Base-by-base conservation (phyloP, 2,888 invertebrate genomes). In the Pristionchus exspectatus region DNA sequence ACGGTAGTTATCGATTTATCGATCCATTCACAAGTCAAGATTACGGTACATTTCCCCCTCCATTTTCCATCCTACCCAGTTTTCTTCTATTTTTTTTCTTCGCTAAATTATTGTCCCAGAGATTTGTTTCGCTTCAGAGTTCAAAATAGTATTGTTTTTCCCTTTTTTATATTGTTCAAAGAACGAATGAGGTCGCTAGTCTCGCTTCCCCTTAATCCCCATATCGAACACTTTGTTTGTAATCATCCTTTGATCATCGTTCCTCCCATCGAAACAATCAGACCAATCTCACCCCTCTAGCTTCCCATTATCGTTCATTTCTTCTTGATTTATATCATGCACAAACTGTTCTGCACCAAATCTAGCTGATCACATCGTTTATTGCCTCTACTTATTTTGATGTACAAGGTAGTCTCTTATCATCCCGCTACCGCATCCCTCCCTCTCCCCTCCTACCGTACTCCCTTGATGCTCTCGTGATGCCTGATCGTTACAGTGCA, bases 401-500 rank as follows among this genome's bases (percentile, higher is more conserved):
- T 54, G 81, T 81, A 81, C 81, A 81, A 81, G 81, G n/a, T 54
- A n/a, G 38, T 74, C 74, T 81, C 24, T 24, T 81, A 21, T 81
- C 44, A 30, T 72, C 77, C 54, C 50, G 74, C 81, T 81, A 50
- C 81, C 81, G 81, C 44, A 77, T 33, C 33, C 72, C 30, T 14
- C 16, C 30, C 30, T 33, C 21, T 30, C 30, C n/a, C 21, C 74
- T 72, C 18, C 77, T 81, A 81, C 81, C 81, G 81, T 81, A 81
- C 81, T 21, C 50, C 50, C 27, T 50, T 16, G 33, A 74, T 74
- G 38, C 38, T 74, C 21, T 74, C 21, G 81, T 81, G 81, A 81
- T 81, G 81, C 81, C 44, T 81, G 81, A 54, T 54, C 81, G 50
- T 54, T 54, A 81, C 50, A 81, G 81, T 81, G 81, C 81, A 81